These are phyloP conservation scores for Speoplatyrhinus poulsoni DNA, from an alignment of 2,113 vertebrate genomes.

Conservation along the genomic window DNA sequence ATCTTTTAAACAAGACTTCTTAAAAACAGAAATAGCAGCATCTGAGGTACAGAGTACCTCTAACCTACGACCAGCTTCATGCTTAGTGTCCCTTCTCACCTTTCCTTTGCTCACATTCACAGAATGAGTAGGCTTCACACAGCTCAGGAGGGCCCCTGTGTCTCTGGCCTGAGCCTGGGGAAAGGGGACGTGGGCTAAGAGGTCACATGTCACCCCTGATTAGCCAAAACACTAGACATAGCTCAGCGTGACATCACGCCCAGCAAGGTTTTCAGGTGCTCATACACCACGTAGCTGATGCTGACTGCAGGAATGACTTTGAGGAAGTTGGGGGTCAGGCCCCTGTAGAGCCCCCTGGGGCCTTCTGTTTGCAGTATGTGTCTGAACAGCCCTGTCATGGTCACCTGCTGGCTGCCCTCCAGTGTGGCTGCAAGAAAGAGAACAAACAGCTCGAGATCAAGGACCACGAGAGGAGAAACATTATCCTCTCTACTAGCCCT, in stretches of 20 bases:
- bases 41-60: neutral
- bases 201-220: neutral
- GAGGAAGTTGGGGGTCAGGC: slow-evolving; percentile 95
- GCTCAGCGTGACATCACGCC: slow-evolving; percentile 89
- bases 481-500: neutral
- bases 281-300: slow-evolving; percentile 98
- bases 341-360: slow-evolving; percentile 89
- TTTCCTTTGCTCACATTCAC: slow-evolving; percentile 85
- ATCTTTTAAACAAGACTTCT: neutral
- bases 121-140: slow-evolving; percentile 85
- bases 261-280: slow-evolving; percentile 91
- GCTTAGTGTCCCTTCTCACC: neutral
- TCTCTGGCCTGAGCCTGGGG: slow-evolving; percentile 1
- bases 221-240: neutral
- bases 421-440: slow-evolving; percentile 74
- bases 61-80: neutral
- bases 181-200: neutral
- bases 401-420: slow-evolving; percentile 76
- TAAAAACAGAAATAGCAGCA: slow-evolving; percentile 60
- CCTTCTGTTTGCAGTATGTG: slow-evolving; percentile 93
- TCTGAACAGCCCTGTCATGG: slow-evolving; percentile 89
- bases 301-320: slow-evolving; percentile 97
- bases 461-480: neutral
- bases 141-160: slow-evolving; percentile 47
- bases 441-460: neutral